Evolutionary conservation across 92 coral and sea anemone genomes (phyloP), one percentile per base, ranked within the genome.

Genomic region (Siderastrea siderea): DNA sequence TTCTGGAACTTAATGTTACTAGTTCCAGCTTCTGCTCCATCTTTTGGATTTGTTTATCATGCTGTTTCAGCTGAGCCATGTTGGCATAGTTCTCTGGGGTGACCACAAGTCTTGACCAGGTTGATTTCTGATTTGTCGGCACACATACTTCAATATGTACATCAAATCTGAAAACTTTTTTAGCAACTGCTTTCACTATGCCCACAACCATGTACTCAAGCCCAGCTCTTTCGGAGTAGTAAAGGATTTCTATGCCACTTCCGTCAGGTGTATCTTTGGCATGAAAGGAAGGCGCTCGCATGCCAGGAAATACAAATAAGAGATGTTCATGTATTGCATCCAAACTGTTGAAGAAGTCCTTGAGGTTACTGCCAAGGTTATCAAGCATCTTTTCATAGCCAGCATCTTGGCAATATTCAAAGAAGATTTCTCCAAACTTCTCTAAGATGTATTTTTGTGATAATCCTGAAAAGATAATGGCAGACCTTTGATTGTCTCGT

Each of bases 291-390:
- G 99, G 99, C 1, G 97, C 90, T 50, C 96, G 94, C 95, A 97
- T 94, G 61, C 99, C 99, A 1, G 99, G 99, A 62, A 87, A 97
- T 65, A 96, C 92, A 46, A 92, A 94, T 63, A 96, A 78, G 53
- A 97, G 87, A 85, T 97, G 96, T 57, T 97, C 99, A 68, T 97
- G 99, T 54, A 97, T 84, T 74, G 96, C 96, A 78, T 97, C 99
- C 67, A 97, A 66, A 59, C 94, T 90, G 77, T 94, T 95, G 79
- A 97, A 71, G 54, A 97, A 94, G 87, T 97, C 99, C 70, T 88
- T 95, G 64, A 97, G 72, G 71, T 93, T 97, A 17, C 98, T 93
- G 19, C 99, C 99, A 8, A 97, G 91, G 46, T 90, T 86, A 49
- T 87, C 93, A 8, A 97, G 81, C 91, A 97, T 89, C 79, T 89